Conservation (phyloP, 2,113 vertebrate species). For the Brachyhypopomus gauderio region DNA sequence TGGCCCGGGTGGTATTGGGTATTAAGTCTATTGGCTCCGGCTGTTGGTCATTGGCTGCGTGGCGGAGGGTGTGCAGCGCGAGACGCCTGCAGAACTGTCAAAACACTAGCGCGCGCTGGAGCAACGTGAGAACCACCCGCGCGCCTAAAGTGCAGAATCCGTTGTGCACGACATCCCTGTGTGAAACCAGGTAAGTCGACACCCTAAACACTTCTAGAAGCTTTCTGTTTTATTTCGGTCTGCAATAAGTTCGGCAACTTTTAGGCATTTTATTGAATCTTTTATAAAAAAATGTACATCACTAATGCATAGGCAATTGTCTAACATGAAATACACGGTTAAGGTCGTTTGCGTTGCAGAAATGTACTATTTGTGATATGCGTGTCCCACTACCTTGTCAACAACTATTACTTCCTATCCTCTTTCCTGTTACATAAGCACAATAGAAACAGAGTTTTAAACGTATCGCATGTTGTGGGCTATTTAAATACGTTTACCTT, state of each 20-base stretch:
- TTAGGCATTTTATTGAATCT: not conserved
- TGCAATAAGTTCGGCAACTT: not conserved
- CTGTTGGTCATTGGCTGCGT: conserved; percentile 5
- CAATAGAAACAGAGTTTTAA: too few species aligned
- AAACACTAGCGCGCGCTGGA: conserved; percentile 18
- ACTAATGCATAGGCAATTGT: too few species aligned
- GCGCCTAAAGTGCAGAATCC: too few species aligned
- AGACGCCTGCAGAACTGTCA: conserved; percentile 26
- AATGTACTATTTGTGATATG: not conserved
- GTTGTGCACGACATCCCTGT: not conserved
- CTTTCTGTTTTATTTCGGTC: not conserved
- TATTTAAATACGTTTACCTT: too few species aligned
- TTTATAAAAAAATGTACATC: too few species aligned
- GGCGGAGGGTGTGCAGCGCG: not conserved
- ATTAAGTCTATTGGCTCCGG: not conserved
- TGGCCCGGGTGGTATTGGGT: not conserved
- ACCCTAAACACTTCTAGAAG: not conserved
- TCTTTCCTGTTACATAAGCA: not conserved
- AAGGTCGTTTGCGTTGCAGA: too few species aligned
- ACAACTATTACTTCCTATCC: not conserved
- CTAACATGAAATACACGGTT: too few species aligned
- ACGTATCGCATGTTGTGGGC: too few species aligned
- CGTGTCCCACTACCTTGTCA: not conserved
- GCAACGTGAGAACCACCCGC: not conserved
- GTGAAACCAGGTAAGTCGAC: not conserved